Evolutionary conservation across 1,140 invertebrate species (phyloP), one percentile per base, ranked within the genome.

Genomic region (Acromyrmex charruanus): DNA sequence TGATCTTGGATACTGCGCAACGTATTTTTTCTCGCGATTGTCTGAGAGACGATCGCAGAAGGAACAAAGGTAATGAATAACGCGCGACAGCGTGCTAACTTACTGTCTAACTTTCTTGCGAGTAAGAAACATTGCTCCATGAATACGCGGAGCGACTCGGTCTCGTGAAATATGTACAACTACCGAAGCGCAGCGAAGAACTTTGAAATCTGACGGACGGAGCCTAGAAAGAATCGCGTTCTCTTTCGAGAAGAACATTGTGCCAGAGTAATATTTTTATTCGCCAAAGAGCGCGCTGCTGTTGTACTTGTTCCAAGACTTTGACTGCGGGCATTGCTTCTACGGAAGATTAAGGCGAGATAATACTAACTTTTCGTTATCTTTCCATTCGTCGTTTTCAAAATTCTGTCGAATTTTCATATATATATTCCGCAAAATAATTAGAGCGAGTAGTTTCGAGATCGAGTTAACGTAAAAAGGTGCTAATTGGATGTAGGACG

Each of bases 61-160:
- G 63, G 74, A 86, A 86, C 63, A 69, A 71, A 77, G 55, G 82
- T 86, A 88, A 88, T 88, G 87, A 88, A 88, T 88, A 88, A 88
- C 87, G 65, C 68, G 82, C 72, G 82, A 77, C 81, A 84, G 69
- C 69, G 55, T 53, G 59, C 86, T 74, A 87, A 87, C 86, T 87
- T 87, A 87, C 80, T 61, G 80, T 87, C 86, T 44, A 87, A 87
- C 86, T 87, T 87, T 87, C 80, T 71, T 81, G 55, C 79, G 21
- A 18, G 86, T 61, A 87, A 87, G 86, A 87, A 87, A 87, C 80
- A 87, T 87, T 74, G 69, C 69, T 75, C 68, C 80, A 87, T 87
- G 86, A 87, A 87, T 87, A 87, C 86, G 71, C 65, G 53, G 44
- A 59, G 44, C 49, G 51, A 79, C 63, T 79, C 84, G 61, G 75